phyloP scores from a whole-genome alignment of 2,888 invertebrate species.

The Peribatodes rhomboidaria region DNA sequence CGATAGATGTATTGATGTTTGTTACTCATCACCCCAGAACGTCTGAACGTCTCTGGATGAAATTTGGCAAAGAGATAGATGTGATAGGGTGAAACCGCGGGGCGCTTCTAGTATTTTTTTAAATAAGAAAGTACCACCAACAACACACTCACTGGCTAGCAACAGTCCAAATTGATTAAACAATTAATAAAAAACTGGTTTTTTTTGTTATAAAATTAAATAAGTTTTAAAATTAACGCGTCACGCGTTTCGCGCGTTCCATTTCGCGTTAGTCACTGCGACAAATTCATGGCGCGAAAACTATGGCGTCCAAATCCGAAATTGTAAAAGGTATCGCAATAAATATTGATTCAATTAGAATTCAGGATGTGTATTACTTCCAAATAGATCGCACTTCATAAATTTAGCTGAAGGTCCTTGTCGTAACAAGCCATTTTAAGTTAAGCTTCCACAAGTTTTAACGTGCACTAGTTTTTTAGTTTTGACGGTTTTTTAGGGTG shows the following conservation, averaged over 20 bases:
- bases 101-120: too few species aligned
- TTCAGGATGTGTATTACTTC: slow-evolving; percentile 64
- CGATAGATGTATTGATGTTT: too few species aligned
- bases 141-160: slow-evolving; percentile 53
- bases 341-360: slow-evolving; percentile 67
- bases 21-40: too few species aligned
- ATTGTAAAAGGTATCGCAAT: slow-evolving; percentile 59
- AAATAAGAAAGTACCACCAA: slow-evolving; percentile 16
- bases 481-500: too few species aligned
- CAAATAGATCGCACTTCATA: slow-evolving; percentile 53
- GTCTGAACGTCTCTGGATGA: too few species aligned
- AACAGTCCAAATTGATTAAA: slow-evolving; percentile 49
- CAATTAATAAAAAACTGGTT: too few species aligned
- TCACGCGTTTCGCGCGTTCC: slow-evolving; percentile 63
- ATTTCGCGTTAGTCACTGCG: slow-evolving; percentile 58
- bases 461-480: too few species aligned
- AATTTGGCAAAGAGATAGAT: too few species aligned
- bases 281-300: slow-evolving; percentile 58
- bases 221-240: slow-evolving; percentile 54
- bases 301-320: slow-evolving; percentile 52
- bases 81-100: too few species aligned
- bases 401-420: slow-evolving; percentile 8
- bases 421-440: slow-evolving; percentile 15
- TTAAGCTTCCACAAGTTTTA: not conserved
- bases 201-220: too few species aligned